These are phyloP conservation scores for Onthophagus sagittarius DNA, from an alignment of 2,888 invertebrate species.

Conservation along the genomic window DNA sequence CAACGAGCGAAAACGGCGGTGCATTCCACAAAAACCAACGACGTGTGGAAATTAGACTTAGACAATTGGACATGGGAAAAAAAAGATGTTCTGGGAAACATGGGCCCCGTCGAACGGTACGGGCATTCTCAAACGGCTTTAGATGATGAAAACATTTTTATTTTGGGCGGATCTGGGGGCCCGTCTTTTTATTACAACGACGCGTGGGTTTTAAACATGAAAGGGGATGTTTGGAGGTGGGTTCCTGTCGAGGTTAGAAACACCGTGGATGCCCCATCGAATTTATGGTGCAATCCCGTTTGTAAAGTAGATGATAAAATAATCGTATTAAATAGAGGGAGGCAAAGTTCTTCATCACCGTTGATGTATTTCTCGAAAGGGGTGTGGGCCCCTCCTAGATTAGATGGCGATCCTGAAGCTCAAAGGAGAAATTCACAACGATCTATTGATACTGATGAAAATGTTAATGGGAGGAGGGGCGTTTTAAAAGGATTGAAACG, in stretches of 20 bases:
- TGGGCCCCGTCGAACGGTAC: conserved; percentile 58
- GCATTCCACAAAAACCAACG: conserved; percentile 62
- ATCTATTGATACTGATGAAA: conserved; percentile 64
- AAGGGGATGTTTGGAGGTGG: conserved; percentile 69
- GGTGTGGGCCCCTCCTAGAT: conserved; percentile 51
- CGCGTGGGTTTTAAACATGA: conserved; percentile 84
- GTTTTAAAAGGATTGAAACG: conserved; percentile 45
- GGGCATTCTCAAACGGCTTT: conserved; percentile 88
- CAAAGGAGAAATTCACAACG: conserved; percentile 43
- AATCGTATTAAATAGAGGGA: conserved; percentile 66
- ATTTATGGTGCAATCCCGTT: conserved; percentile 92
- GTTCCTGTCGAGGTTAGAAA: conserved; percentile 71
- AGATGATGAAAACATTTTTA: conserved; percentile 72
- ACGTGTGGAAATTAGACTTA: conserved; percentile 86
- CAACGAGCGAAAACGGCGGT: conserved; percentile 44
- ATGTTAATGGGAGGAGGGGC: conserved; percentile 69
- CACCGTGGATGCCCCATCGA: conserved; percentile 75
- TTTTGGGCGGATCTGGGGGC: conserved; percentile 85
- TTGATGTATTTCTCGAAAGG: conserved; percentile 56
- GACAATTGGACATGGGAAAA: conserved; percentile 72
- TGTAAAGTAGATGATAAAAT: conserved; percentile 78
- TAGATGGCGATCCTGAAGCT: conserved; percentile 34
- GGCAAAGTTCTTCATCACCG: conserved; percentile 52
- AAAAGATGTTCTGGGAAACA: conserved; percentile 55
- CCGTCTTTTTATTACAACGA: conserved; percentile 83